These are phyloP conservation scores for Chaenogobius annularis DNA, from an alignment of 2,113 vertebrate species.

Conservation along the genomic window DNA sequence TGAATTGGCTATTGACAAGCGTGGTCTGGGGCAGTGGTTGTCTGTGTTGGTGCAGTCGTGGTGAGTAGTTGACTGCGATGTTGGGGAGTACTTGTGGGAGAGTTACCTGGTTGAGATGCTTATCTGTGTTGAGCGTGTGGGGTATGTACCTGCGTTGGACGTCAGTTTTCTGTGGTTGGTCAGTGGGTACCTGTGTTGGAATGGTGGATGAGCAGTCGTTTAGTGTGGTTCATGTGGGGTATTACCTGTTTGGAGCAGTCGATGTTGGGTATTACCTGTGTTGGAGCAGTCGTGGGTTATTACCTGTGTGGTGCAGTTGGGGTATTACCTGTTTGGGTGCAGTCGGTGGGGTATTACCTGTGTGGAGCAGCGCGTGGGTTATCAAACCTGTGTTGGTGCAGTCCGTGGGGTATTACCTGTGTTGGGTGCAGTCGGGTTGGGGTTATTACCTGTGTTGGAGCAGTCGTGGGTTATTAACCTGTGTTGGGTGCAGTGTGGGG, in stretches of 20 bases:
- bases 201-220: conserved; percentile 78
- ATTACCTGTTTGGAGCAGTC: not conserved
- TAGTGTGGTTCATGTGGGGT: conserved; percentile 65
- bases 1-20: no score
- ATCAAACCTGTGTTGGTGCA: not conserved
- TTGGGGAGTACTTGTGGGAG: not conserved
- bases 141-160: conserved; percentile 75
- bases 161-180: no score
- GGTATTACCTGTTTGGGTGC: conserved; percentile 76
- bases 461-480: conserved; percentile 63
- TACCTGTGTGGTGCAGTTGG: conserved; percentile 86
- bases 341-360: not conserved
- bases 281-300: conserved; percentile 52
- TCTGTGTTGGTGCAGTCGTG: not conserved
- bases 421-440: no score
- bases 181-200: conserved; percentile 30
- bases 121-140: conserved; percentile 86
- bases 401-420: conserved; percentile 36
- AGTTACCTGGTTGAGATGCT: conserved; percentile 73
- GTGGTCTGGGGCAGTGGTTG: no score
- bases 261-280: conserved; percentile 77
- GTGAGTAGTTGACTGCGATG: not conserved
- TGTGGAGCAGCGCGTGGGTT: no score
- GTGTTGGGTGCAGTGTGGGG: conserved; percentile 78
- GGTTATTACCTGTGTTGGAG: no score